These are phyloP conservation scores for Rugalucina vietnamica DNA, from an alignment of 2,888 invertebrate species.

Conservation along the genomic window DNA sequence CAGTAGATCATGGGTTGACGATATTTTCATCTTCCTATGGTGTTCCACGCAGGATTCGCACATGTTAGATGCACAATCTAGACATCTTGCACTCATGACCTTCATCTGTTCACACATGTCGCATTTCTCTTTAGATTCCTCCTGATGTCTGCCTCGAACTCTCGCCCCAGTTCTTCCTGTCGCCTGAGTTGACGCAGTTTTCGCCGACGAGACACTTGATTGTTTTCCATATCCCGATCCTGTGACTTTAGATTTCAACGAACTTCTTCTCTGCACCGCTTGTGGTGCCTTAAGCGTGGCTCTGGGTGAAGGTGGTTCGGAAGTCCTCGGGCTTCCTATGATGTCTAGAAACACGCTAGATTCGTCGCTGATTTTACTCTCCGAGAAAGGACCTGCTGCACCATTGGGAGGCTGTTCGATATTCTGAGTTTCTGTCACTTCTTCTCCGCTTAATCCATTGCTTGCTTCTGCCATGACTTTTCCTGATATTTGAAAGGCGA, in stretches of 20 bases:
- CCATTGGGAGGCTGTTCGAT: background rate
- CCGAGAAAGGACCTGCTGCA: constrained; percentile 3
- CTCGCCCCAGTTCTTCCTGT: background rate
- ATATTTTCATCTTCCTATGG: constrained; percentile 58
- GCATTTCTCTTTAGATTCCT: constrained; percentile 13
- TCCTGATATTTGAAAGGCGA: too few species aligned
- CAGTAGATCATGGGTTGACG: constrained; percentile 47
- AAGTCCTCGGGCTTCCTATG: background rate
- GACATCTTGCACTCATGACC: constrained; percentile 46
- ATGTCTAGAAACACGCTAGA: background rate
- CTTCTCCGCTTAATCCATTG: background rate
- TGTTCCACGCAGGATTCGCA: constrained; percentile 53
- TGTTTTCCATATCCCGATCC: background rate
- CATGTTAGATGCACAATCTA: constrained; percentile 54
- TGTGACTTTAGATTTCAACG: background rate
- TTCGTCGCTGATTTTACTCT: background rate
- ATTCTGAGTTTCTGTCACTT: background rate
- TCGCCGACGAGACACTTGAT: background rate
- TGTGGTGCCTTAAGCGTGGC: background rate
- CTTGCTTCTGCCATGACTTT: constrained; percentile 5
- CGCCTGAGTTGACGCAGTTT: background rate
- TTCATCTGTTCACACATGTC: constrained; percentile 58
- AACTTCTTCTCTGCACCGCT: background rate
- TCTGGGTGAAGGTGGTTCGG: background rate
- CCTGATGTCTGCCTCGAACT: background rate